Base-by-base conservation (phyloP, 2,888 invertebrate species). In the Seira musarum region DNA sequence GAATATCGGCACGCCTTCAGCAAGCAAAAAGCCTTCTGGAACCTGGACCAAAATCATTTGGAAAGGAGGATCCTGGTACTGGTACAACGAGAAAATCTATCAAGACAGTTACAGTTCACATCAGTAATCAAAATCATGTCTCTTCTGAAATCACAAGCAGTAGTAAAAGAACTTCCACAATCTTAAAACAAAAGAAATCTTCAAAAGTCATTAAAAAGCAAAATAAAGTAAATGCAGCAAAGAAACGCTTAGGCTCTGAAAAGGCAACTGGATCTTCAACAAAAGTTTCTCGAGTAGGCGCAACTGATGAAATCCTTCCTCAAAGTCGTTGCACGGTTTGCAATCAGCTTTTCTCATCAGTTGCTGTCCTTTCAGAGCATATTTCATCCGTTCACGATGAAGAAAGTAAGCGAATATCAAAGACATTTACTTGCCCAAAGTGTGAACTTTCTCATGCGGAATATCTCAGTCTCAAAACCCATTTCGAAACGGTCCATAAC, bases 301-400 rank as follows among this genome's bases (percentile, higher is more conserved):
- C n/a, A n/a, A n/a, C n/a, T n/a, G n/a, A n/a, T n/a, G n/a, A n/a
- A n/a, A n/a, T n/a, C n/a, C n/a, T n/a, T n/a, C n/a, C 24, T 0
- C 22, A n/a, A 63, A 57, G 77, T 57, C 30, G 77, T 0, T 81
- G 81, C 40, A 67, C 53, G n/a, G 53, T 63, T 57, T 81, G 81
- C 25, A 53, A 63, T 24, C 49, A 65, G 60, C 63, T 22, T 0
- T 81, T 81, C 25, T 19, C 72, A 3, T 68, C 81, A 0, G 57
- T 49, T 17, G 6, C 25, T 8, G 24, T 30, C 19, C 60, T 81
- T 2, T 21, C 66, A 15, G 53, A 68, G 0, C 81, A 81, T 24
- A 64, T 71, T 19, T 22, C 19, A 1, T 22, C 24, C 19, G 71
- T 70, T 61, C 80, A 80, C 25, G 66, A 71, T 15, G 60, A 22